Evolutionary conservation across 2,113 vertebrate genomes (phyloP), one percentile per base, ranked within the genome.

Genomic region (Cavia aperea): DNA sequence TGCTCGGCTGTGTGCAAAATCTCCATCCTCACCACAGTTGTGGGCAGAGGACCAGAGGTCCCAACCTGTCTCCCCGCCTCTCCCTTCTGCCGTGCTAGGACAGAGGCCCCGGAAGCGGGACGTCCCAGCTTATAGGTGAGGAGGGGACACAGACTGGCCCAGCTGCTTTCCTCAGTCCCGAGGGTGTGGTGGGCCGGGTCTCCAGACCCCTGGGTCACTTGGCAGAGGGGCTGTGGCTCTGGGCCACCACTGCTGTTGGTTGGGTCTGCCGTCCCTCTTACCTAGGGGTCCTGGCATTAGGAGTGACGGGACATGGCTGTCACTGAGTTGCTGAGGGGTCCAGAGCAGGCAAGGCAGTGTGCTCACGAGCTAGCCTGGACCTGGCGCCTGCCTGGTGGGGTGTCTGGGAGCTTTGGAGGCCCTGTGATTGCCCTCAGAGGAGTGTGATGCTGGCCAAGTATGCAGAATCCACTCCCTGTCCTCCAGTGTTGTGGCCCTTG

Each of bases 1-100:
- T 46, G 23, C 70, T 72, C 0, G n/a, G 19, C 70, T 4, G 2
- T 11, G n/a, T 21, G 7, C 16, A 5, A 5, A 0, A 7, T 70
- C 68, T 72, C 10, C n/a, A 4, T 24, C 19, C n/a, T 43, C 19
- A 5, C 1, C 19, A 72, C n/a, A 43, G 70, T 9, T 23, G 21
- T 72, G 70, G 4, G n/a, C n/a, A 5, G 13, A 24, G 70, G 9
- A 72, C 12, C 70, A 12, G 19, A 23, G n/a, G 9, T 11, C 18
- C 70, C 68, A 39, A 2, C 19, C 70, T 43, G 19, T n/a, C 19
- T 72, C n/a, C 68, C 1, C 8, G 29, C 70, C 72, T 14, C 72
- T 46, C 12, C 12, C 43, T 46, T 29, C 72, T 75, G 21, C 12
- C 1, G 10, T 21, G 10, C 19, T 6, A 72, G 70, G n/a, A 72